phyloP scores from a whole-genome alignment of 2,888 invertebrate genomes.

The Kryphioiulus occultus region DNA sequence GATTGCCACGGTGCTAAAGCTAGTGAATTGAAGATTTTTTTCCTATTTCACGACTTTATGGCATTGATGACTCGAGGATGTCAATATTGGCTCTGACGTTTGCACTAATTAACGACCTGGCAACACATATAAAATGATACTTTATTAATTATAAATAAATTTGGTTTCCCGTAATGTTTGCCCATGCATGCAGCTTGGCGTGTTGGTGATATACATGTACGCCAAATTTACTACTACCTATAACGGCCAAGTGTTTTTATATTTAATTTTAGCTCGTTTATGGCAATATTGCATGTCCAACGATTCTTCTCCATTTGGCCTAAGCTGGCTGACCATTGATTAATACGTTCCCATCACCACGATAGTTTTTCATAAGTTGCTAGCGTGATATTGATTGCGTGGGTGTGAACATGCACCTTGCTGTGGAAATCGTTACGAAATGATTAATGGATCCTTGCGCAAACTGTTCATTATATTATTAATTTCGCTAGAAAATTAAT shows the following conservation, averaged over 20 bases:
- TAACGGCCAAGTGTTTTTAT: not conserved
- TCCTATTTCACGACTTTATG: not conserved
- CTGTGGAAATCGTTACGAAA: not conserved
- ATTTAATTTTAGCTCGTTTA: not conserved
- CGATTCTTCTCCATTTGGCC: not conserved
- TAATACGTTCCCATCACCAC: not conserved
- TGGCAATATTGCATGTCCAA: not conserved
- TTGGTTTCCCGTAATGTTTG: not conserved
- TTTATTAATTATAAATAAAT: not conserved
- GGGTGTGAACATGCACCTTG: slow-evolving; percentile 4
- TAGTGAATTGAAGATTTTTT: not conserved
- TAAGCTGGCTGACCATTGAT: slow-evolving; percentile 17
- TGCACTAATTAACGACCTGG: not conserved
- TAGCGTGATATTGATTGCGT: not conserved
- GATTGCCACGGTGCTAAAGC: not conserved
- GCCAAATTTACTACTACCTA: not conserved
- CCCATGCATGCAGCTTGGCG: not conserved
- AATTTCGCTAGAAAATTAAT: not conserved
- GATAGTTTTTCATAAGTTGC: not conserved
- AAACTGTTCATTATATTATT: not conserved
- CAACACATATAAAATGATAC: not conserved
- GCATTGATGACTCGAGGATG: not conserved
- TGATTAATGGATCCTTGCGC: slow-evolving; percentile 1
- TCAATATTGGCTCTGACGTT: not conserved
- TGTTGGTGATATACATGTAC: not conserved